phyloP scores from a whole-genome alignment of 2,113 vertebrate species.

The Smithornis capensis region DNA sequence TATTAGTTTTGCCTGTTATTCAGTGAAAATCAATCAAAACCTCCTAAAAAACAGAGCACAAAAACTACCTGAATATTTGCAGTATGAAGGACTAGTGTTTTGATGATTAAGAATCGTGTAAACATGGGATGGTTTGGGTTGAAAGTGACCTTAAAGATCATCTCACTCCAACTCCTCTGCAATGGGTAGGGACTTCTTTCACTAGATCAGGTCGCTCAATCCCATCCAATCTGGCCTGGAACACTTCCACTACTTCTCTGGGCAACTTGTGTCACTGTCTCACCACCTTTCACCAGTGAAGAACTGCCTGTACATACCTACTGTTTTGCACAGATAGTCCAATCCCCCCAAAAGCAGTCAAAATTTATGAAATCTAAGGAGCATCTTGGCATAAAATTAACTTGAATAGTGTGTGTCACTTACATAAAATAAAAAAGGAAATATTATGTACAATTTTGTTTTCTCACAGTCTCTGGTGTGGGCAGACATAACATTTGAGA shows the following conservation, averaged over 20 bases:
- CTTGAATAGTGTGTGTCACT: not conserved
- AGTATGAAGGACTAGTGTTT: not conserved
- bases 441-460: not conserved
- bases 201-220: not conserved
- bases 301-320: not conserved
- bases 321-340: not conserved
- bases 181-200: accelerated
- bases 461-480: not conserved
- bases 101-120: not conserved
- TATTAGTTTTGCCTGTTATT: not conserved
- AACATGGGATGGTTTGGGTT: not conserved
- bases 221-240: not conserved
- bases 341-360: not conserved
- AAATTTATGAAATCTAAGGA: not conserved
- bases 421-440: not conserved
- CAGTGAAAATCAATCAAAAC: not conserved
- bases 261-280: not conserved
- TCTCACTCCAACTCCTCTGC: accelerated
- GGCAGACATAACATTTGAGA: slow-evolving; percentile 37
- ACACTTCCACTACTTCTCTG: not conserved
- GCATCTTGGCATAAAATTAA: not conserved
- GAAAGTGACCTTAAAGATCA: not conserved
- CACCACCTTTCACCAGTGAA: not conserved
- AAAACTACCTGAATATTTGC: not conserved
- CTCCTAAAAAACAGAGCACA: not conserved